Base-by-base conservation (phyloP, 64 coral and sea anemone genomes). In the Acropora tenuis region DNA sequence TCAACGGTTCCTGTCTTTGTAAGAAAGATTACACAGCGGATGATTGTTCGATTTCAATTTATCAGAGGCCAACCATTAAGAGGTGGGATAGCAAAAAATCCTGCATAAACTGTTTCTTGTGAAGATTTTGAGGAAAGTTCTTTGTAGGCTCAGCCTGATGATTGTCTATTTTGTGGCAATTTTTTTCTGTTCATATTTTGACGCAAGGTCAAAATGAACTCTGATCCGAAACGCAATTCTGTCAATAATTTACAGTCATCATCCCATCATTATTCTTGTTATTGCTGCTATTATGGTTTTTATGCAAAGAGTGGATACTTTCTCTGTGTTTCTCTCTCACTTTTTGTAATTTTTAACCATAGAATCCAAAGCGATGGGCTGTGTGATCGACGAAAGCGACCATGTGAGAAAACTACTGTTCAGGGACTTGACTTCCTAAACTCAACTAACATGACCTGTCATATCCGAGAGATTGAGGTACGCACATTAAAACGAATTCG, bases 1-100 rank as follows among this genome's bases (percentile, higher is more conserved):
- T 78, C 67, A 86, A 92, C 12, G 76, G 90, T 44, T 86, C 90
- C 0, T 92, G 90, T 43, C 30, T 87, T 49, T 92, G 90, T 71
- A 60, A 92, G 3, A 69, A 92, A 63, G 90, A 76, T 10, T 92
- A 53, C 46, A 92, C 90, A 5, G 61, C 81, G 43, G 58, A 75
- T 13, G 90, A 92, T 46, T 92, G 90, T 40, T 92, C 90, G 5
- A 78, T 92, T 76, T 60, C 44, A 6, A 44, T 71, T 1, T 67
- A 78, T 46, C 44, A 75, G 9, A 41, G 41, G 46, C 90, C 90
- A 50, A 17, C 10, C 44, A 55, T 87, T 46, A 3, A 47, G 41
- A 76, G 90, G 90, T 92, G 41, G 8, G 90, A 9, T 3, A 10
- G 49, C 5, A 48, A 55, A 53, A 18, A 11, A 47, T 4, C 0